Evolutionary conservation across 53 echinoderm and acorn worm species (phyloP).

Genomic region (Actinopyga echinites): DNA sequence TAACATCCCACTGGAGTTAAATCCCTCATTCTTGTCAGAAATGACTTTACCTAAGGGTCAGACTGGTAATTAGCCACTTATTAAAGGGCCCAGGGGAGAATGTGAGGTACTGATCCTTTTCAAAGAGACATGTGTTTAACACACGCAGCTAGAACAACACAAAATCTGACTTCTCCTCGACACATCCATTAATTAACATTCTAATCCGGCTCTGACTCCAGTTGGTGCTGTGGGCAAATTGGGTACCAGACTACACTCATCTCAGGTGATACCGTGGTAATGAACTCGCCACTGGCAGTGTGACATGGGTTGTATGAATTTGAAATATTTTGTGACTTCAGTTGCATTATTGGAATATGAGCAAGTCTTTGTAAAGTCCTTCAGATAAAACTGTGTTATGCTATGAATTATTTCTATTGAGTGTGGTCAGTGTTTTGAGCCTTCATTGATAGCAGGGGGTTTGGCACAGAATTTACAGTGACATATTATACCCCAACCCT

Average conservation of each 20-base stretch:
- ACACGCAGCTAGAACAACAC: conserved; percentile 8
- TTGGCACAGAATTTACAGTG: too few relatives aligned
- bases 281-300: conserved; percentile 10
- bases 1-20: neutral
- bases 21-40: neutral
- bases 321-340: too few relatives aligned
- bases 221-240: conserved; percentile 3
- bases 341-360: too few relatives aligned
- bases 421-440: too few relatives aligned
- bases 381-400: too few relatives aligned
- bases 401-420: too few relatives aligned
- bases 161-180: conserved; percentile 1
- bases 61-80: conserved; percentile 13
- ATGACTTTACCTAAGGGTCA: conserved; percentile 17
- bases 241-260: conserved; percentile 10
- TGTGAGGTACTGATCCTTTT: neutral
- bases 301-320: neutral
- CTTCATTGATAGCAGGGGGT: too few relatives aligned
- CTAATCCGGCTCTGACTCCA: conserved; percentile 15
- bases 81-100: neutral
- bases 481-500: too few relatives aligned
- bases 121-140: neutral
- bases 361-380: too few relatives aligned
- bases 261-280: conserved; percentile 26
- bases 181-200: conserved; percentile 22